These are phyloP conservation scores for Papilio polytes DNA, from an alignment of 1,140 invertebrate genomes.

Conservation along the genomic window DNA sequence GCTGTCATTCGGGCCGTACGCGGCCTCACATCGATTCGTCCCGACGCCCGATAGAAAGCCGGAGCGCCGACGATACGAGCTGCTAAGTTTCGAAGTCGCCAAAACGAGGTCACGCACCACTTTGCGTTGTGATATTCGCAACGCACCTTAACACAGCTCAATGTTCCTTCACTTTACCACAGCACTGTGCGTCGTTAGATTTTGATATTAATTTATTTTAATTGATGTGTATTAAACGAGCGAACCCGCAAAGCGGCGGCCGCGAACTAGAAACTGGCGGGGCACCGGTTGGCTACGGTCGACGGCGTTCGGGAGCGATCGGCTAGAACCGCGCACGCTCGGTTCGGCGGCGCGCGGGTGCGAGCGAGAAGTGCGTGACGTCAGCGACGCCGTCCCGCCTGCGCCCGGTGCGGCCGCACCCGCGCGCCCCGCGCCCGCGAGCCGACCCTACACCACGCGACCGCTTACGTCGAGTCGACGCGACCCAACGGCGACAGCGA, in stretches of 20 bases:
- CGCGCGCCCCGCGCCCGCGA: conserved; percentile 19
- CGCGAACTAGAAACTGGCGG: conserved; percentile 75
- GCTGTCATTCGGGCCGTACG: conserved; percentile 68
- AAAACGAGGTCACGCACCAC: conserved; percentile 63
- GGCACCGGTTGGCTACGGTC: conserved; percentile 72
- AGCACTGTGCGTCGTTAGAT: conserved; percentile 46
- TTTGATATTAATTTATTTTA: conserved; percentile 51
- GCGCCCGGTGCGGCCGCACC: conserved; percentile 51
- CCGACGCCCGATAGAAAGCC: conserved; percentile 68
- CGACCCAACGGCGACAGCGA: not conserved
- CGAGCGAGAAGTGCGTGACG: conserved; percentile 59
- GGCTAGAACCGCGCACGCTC: conserved; percentile 60
- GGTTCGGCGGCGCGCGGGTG: conserved; percentile 63
- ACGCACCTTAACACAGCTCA: conserved; percentile 46
- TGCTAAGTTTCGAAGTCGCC: conserved; percentile 52
- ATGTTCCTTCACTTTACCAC: conserved; percentile 48
- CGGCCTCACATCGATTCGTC: conserved; percentile 74
- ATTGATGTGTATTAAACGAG: conserved; percentile 48
- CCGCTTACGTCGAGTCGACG: no score
- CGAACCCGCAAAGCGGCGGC: conserved; percentile 59
- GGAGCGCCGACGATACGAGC: conserved; percentile 56
- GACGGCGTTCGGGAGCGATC: conserved; percentile 62
- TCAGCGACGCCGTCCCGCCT: conserved; percentile 49
- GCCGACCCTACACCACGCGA: conserved; percentile 44
- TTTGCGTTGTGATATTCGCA: conserved; percentile 52